phyloP scores from a whole-genome alignment of 2,888 invertebrate species.

The Tenodera sinensis region DNA sequence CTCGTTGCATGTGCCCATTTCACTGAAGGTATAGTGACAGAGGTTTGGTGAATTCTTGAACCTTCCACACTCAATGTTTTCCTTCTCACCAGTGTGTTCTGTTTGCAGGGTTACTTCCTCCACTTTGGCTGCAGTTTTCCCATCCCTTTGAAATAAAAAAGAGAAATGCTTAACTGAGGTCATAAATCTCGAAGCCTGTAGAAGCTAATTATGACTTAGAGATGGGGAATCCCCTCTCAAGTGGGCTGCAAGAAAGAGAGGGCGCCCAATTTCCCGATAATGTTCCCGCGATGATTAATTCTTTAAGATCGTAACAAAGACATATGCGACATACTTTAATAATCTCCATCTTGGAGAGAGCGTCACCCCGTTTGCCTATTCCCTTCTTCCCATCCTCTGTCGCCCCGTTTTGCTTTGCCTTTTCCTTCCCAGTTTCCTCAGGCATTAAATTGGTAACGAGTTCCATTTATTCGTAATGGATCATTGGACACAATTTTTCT shows the following conservation, averaged over 20 bases:
- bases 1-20: no score
- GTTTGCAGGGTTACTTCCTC: background rate
- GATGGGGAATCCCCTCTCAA: constrained; percentile 26
- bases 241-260: background rate
- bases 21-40: no score
- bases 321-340: constrained; percentile 29
- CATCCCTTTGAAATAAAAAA: background rate
- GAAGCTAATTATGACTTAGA: constrained; percentile 32
- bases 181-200: constrained; percentile 26
- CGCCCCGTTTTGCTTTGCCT: constrained; percentile 8
- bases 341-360: constrained; percentile 21
- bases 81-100: background rate
- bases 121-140: background rate
- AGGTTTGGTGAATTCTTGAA: background rate
- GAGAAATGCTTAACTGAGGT: constrained; percentile 23
- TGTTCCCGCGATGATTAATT: constrained; percentile 29
- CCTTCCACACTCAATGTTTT: no score
- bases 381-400: constrained; percentile 11
- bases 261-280: constrained; percentile 27
- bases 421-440: constrained; percentile 17
- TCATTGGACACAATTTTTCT: constrained; percentile 29
- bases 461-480: constrained; percentile 30
- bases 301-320: constrained; percentile 29
- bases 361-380: background rate
- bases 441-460: constrained; percentile 28